phyloP scores from a whole-genome alignment of 2,888 invertebrate genomes.

The Tenthredo scrophulariae region DNA sequence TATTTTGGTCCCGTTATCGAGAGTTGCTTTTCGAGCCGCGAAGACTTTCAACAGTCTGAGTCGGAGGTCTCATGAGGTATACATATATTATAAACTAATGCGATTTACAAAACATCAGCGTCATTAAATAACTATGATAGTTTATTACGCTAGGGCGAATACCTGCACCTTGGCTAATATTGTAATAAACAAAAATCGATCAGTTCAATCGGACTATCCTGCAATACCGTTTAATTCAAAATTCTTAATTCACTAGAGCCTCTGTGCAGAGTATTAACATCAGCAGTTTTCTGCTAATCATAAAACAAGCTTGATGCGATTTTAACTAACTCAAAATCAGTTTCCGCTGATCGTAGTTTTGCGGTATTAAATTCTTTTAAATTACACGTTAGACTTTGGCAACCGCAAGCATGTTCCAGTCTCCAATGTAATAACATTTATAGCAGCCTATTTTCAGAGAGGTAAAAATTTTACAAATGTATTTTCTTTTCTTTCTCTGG shows the following conservation, averaged over 20 bases:
- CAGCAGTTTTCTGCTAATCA: not conserved
- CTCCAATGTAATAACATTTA: not conserved
- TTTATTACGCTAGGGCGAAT: not conserved
- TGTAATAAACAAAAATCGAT: not conserved
- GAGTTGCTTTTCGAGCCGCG: not conserved
- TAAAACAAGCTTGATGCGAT: not conserved
- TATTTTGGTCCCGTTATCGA: constrained; percentile 13
- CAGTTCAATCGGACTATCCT: not conserved
- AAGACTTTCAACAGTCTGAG: constrained; percentile 6
- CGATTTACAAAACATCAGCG: not conserved
- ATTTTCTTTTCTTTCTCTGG: not conserved
- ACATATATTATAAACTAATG: constrained; percentile 8
- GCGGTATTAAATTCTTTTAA: not conserved
- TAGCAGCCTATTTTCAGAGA: not conserved
- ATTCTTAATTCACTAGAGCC: not conserved
- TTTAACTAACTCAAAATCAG: not conserved
- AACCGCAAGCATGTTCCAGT: not conserved
- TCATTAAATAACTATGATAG: not conserved
- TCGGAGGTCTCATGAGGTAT: not conserved
- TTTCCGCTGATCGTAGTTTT: not conserved
- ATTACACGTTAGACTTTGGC: not conserved
- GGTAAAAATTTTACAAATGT: not conserved
- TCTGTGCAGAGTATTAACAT: not conserved
- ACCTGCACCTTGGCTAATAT: constrained; percentile 7
- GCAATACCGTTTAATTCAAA: not conserved